Evolutionary conservation across 2,113 vertebrate genomes (phyloP).

Genomic region (Uropsilus gracilis): DNA sequence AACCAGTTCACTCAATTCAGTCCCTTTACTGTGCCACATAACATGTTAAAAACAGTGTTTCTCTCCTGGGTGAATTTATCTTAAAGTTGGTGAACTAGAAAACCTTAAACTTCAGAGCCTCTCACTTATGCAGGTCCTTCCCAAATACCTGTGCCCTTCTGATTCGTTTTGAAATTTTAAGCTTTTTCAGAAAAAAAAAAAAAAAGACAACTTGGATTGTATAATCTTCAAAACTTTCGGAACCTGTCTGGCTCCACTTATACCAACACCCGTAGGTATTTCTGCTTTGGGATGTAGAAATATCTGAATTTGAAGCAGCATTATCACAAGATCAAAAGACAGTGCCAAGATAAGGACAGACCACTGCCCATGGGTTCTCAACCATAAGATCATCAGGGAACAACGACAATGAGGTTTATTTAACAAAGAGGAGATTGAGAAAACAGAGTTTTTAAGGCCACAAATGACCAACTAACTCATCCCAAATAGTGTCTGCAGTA

Average conservation of each 20-base stretch:
- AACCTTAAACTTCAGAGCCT: not conserved
- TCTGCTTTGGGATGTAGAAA: not conserved
- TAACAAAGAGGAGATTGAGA: no score
- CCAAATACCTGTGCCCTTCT: not conserved
- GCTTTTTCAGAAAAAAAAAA: not conserved
- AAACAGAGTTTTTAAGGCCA: no score
- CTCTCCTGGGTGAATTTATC: not conserved
- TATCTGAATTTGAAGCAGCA: no score
- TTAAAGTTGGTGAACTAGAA: not conserved
- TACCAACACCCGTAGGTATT: not conserved
- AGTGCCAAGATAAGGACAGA: no score
- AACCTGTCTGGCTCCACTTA: not conserved
- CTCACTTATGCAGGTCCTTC: not conserved
- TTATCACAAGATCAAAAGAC: no score
- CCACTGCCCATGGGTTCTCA: no score
- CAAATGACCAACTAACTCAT: no score
- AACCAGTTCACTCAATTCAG: not conserved
- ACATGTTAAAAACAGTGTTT: not conserved
- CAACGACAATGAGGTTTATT: no score
- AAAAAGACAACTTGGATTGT: not conserved
- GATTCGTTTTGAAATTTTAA: not conserved
- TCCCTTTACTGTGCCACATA: not conserved
- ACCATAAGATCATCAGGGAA: no score
- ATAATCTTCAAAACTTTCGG: not conserved
- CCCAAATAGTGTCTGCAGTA: no score